A percentile compares a stretch with the other conserved stretches of the same genome.
phyloP scores from a whole-genome alignment of 2,888 invertebrate species.

The Macrophya annulata region DNA sequence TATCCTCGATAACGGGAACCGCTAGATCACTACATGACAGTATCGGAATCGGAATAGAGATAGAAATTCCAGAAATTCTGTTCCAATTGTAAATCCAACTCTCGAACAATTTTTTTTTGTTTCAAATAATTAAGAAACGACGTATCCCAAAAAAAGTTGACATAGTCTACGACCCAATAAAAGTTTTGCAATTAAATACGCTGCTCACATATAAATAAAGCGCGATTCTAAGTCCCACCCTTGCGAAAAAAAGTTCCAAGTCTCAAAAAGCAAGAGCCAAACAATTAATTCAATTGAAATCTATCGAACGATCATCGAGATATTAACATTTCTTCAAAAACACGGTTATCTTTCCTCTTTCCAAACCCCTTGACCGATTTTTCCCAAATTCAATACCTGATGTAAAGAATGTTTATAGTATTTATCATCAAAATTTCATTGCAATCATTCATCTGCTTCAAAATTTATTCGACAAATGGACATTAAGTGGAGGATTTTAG shows the following conservation, averaged over 20 bases:
- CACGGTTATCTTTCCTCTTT: too few species aligned
- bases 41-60: background rate
- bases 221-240: too few species aligned
- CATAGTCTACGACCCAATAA: background rate
- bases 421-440: background rate
- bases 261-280: background rate
- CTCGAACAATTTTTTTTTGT: too few species aligned
- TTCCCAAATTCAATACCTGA: background rate
- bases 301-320: background rate
- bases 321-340: background rate
- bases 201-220: background rate
- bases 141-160: background rate
- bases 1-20: background rate
- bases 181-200: background rate
- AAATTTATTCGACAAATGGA: background rate
- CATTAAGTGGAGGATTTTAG: background rate
- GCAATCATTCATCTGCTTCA: background rate
- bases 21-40: background rate
- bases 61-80: background rate
- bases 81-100: background rate
- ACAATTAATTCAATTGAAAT: background rate
- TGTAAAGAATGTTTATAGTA: background rate
- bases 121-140: background rate
- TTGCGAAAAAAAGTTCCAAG: background rate
- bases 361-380: background rate